Evolutionary conservation across 2,113 vertebrate genomes (phyloP), one percentile per base, ranked within the genome.

Genomic region (Vimba vimba): DNA sequence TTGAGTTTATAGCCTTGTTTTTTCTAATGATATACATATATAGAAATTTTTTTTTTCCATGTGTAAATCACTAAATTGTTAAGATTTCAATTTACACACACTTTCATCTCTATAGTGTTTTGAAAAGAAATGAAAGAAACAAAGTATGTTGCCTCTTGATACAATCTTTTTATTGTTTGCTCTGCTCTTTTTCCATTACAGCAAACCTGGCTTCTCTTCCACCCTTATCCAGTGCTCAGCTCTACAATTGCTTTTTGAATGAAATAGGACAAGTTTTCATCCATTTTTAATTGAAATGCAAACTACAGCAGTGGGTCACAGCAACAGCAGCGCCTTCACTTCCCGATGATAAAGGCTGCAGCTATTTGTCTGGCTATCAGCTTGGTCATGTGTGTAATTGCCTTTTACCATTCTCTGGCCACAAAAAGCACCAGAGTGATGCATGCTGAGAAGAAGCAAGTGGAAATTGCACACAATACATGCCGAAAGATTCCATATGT

Each of bases 351-450:
- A 94, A 94, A 96, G 94, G 84, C 90, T 91, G 90, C 88, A 71
- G 84, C 87, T 91, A 71, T 92, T 92, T 93, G 85, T 89, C 91
- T 93, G 91, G 79, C 92, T 95, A 93, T 93, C 94, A 93, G 87
- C 89, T 92, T 95, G 91, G 90, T 94, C 91, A 93, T 92, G 87
- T 94, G 91, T 43, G 71, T 94, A 93, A 95, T 95, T 95, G 91
- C 89, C 91, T 94, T 85, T 91, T 86, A 90, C 64, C 91, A 66
- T 92, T 90, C 85, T 93, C 91, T 89, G 95, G 93, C 93, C 91
- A 86, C 79, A 92, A 92, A 94, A 93, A 90, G 92, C 94, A 93
- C 93, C 92, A 88, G 91, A 93, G 93, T 94, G 92, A 94, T 87
- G 85, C 85, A 83, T 85, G 94, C 93, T 93, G 92, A 90, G 92